These are phyloP conservation scores for Drymonia ruficornis DNA, from an alignment of 2,888 invertebrate species.

Conservation along the genomic window DNA sequence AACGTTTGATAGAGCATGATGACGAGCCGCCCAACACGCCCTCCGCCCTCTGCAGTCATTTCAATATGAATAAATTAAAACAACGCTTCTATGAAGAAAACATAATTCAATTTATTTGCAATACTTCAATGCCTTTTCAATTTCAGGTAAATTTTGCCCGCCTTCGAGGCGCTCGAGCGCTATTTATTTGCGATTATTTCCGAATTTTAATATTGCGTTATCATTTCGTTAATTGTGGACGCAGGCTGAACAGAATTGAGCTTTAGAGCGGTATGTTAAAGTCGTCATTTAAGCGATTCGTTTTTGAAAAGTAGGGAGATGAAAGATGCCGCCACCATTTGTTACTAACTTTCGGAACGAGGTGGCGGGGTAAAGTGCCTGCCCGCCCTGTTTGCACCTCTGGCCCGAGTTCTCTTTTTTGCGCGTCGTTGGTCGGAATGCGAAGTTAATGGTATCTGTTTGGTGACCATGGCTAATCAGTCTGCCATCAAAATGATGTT, in stretches of 20 bases:
- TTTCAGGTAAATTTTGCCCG: conserved; percentile 61
- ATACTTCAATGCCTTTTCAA: conserved; percentile 59
- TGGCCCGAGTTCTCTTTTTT: conserved; percentile 60
- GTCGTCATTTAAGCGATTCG: conserved; percentile 46
- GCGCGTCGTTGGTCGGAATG: conserved; percentile 58
- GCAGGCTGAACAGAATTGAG: conserved; percentile 27
- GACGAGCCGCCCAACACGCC: conserved; percentile 9
- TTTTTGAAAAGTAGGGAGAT: conserved; percentile 59
- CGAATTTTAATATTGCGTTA: conserved; percentile 79
- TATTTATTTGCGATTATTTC: conserved; percentile 82
- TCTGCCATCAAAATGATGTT: conserved; percentile 73
- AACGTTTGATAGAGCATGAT: conserved; percentile 14
- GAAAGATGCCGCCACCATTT: conserved; percentile 82
- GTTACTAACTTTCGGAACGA: conserved; percentile 80
- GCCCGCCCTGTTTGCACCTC: conserved; percentile 80
- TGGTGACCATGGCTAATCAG: conserved; percentile 72
- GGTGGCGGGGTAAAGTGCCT: conserved; percentile 71
- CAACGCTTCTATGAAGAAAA: conserved; percentile 36
- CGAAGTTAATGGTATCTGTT: conserved; percentile 73
- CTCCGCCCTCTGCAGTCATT: conserved; percentile 13
- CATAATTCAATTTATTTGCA: conserved; percentile 52
- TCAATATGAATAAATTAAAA: conserved; percentile 37
- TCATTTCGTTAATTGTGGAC: conserved; percentile 67
- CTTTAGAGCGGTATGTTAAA: conserved; percentile 40
- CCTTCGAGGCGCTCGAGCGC: conserved; percentile 61